Base-by-base conservation (phyloP, 64 coral and sea anemone genomes). In the Montipora efflorescens region DNA sequence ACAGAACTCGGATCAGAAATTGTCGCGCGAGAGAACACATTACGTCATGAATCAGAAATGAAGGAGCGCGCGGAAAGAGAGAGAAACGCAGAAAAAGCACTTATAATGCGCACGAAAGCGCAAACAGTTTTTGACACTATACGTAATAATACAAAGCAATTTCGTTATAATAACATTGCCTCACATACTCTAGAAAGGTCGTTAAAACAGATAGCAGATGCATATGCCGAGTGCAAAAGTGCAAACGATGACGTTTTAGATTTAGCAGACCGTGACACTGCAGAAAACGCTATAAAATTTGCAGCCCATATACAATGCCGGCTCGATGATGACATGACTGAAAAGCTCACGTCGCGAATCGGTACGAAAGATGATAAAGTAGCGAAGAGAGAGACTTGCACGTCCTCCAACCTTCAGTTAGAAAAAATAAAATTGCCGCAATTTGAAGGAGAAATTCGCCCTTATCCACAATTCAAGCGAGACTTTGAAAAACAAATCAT, bases 401-500 rank as follows among this genome's bases (percentile, higher is more conserved):
- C 70, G 50, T 79, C n/a, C 44, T 81, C 77, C 13, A 67, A 67
- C 36, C 67, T 92, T 16, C 66, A 83, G 49, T 36, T 92, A 57
- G 90, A 83, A 75, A 92, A 92, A 18, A 69, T 92, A 59, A 45
- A 51, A 92, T 73, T 92, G 90, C 68, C 79, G 13, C 90, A 51
- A 15, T 92, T 83, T 59, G 70, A 92, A 46, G 79, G 90, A 75
- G 79, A 92, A 58, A 44, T 92, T 6, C 47, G 90, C 67, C 46
- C 71, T 21, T 92, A 92, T 76, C 90, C 79, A 46, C 79, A 83
- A 75, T 83, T 92, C 58, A 92, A 92, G 68, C 71, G 90, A 58
- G 79, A 92, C 79, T 92, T 92, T 69, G 64, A 92, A 69, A 92
- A 92, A 43, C 66, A 92, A 92, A 69, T 92, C 49, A 83, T 83